Conservation (phyloP, 2,888 invertebrate genomes). For the Orthonychiurus folsomi region DNA sequence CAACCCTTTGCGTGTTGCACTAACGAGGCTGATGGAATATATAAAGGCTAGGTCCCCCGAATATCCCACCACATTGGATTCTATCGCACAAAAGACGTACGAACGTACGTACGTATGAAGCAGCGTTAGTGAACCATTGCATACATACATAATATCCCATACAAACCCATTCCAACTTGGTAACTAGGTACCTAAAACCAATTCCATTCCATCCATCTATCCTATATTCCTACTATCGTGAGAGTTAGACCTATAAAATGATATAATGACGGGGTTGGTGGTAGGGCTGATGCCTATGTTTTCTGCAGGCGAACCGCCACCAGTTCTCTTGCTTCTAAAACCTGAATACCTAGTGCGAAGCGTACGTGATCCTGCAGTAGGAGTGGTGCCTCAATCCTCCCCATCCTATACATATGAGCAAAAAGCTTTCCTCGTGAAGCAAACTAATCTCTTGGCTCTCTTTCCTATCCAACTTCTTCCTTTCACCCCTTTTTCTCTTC, state of each 20-base stretch:
- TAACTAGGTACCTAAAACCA: constrained; percentile 1
- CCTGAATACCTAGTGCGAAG: background rate
- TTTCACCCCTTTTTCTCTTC: no score
- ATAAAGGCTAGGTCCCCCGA: no score
- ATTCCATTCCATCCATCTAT: background rate
- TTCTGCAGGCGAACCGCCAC: background rate
- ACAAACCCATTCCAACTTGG: background rate
- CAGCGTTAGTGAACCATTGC: no score
- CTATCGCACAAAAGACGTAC: no score
- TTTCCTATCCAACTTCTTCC: no score
- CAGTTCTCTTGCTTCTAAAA: no score
- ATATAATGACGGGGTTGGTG: background rate
- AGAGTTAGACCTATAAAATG: background rate
- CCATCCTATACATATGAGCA: background rate
- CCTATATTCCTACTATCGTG: background rate
- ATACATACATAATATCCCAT: no score
- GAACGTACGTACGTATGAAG: no score
- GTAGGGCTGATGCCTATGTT: background rate
- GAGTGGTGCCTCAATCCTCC: background rate
- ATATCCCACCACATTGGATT: no score
- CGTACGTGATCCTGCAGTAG: background rate
- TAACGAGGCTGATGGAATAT: no score
- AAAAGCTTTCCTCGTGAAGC: background rate
- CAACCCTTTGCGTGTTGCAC: no score
- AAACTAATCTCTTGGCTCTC: background rate